Evolutionary conservation across 2,797 vertebrate genomes (phyloP).

Genomic region (Galagoides demidoff): DNA sequence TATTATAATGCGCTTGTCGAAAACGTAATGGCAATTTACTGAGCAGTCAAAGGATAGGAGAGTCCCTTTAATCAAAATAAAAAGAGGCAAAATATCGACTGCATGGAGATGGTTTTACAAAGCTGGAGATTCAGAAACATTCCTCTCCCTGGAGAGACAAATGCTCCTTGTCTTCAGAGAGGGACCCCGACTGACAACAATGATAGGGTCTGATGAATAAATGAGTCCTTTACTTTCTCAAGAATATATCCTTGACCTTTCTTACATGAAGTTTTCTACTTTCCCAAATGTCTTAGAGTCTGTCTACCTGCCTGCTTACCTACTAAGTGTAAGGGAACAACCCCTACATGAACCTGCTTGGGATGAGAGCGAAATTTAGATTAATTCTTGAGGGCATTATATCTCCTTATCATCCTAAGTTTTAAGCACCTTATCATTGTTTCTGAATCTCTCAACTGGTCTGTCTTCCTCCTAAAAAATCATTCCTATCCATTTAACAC

Average conservation of each 20-base stretch:
- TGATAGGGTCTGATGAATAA: not conserved
- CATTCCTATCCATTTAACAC: not conserved
- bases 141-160: not conserved
- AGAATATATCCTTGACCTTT: not conserved
- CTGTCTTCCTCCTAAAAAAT: accelerated
- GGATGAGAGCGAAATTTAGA: not conserved
- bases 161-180: not conserved
- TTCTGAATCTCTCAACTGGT: not conserved
- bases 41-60: not conserved
- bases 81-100: not conserved
- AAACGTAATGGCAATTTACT: not conserved
- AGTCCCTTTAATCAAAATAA: not conserved
- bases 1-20: not conserved
- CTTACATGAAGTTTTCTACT: not conserved
- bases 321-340: not conserved
- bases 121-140: not conserved
- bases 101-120: not conserved
- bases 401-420: not conserved
- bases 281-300: not conserved
- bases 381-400: not conserved
- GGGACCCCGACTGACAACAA: not conserved
- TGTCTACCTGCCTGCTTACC: not conserved
- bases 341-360: not conserved
- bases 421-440: not conserved
- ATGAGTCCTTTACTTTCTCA: not conserved